These are phyloP conservation scores for Anguilla marmorata DNA, from an alignment of 2,797 vertebrate genomes.

Conservation along the genomic window DNA sequence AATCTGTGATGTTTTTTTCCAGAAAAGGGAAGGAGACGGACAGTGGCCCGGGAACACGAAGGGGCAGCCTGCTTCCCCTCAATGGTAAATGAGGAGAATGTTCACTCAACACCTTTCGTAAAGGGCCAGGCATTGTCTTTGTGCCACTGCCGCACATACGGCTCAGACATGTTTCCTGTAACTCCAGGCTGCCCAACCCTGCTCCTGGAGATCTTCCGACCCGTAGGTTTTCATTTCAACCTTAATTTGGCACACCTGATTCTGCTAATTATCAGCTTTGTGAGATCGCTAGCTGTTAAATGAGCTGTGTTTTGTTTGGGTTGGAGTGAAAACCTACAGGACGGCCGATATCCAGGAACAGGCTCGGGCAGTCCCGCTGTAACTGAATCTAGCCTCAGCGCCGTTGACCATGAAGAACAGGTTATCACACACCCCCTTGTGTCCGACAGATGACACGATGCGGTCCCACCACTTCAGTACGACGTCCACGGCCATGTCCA, in stretches of 20 bases:
- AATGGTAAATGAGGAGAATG: conserved; percentile 58
- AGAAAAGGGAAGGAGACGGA: conserved; percentile 71
- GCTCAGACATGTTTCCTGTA: not conserved
- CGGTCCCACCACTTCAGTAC: conserved; percentile 68
- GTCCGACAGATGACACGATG: conserved; percentile 78
- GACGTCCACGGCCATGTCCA: conserved; percentile 49
- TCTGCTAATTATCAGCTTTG: not conserved
- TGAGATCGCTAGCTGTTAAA: not conserved
- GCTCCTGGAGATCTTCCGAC: not conserved
- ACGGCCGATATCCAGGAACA: too few species aligned
- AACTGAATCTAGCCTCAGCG: not conserved
- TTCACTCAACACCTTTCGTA: not conserved
- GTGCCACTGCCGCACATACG: not conserved
- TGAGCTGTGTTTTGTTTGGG: too few species aligned
- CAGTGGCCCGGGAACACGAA: conserved; percentile 58
- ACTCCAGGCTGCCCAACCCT: not conserved
- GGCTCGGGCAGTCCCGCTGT: not conserved
- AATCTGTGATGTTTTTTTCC: conserved; percentile 30
- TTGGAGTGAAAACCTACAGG: too few species aligned
- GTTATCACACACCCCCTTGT: conserved; percentile 29
- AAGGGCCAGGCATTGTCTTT: not conserved
- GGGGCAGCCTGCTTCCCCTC: conserved; percentile 59
- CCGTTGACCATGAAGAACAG: not conserved
- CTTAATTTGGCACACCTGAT: not conserved
- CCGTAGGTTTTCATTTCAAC: not conserved